phyloP scores from a whole-genome alignment of 2,888 invertebrate genomes.

The Agrotis segetum region DNA sequence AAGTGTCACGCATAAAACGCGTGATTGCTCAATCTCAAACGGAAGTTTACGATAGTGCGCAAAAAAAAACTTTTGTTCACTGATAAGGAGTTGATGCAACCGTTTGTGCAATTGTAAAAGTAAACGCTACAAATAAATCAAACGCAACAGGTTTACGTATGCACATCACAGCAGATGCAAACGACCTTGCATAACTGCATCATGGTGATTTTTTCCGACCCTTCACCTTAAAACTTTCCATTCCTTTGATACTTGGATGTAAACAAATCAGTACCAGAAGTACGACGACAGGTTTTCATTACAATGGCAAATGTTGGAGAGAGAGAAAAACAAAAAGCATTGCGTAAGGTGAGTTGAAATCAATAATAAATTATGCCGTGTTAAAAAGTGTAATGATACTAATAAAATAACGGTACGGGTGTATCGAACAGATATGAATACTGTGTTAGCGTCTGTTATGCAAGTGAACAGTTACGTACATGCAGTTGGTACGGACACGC shows the following conservation, averaged over 20 bases:
- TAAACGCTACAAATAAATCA: constrained; percentile 69
- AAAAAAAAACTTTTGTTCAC: constrained; percentile 11
- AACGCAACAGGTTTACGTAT: constrained; percentile 81
- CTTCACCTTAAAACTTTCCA: constrained; percentile 63
- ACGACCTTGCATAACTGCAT: constrained; percentile 73
- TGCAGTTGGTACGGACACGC: constrained; percentile 78
- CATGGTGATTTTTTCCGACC: constrained; percentile 60
- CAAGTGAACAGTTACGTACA: constrained; percentile 79
- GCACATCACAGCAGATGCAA: constrained; percentile 77
- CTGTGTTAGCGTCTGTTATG: constrained; percentile 76
- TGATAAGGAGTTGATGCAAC: constrained; percentile 48
- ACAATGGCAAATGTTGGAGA: constrained; percentile 35
- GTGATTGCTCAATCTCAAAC: constrained; percentile 52
- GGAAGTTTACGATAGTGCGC: constrained; percentile 27
- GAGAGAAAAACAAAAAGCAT: constrained; percentile 40
- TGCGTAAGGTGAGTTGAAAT: constrained; percentile 37
- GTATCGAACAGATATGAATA: constrained; percentile 70
- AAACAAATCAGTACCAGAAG: constrained; percentile 51
- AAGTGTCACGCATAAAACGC: constrained; percentile 63
- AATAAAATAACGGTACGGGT: constrained; percentile 72
- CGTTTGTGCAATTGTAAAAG: constrained; percentile 64
- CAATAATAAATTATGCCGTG: constrained; percentile 40
- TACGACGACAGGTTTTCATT: constrained; percentile 29
- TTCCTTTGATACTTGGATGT: constrained; percentile 46
- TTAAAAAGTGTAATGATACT: constrained; percentile 74